Base-by-base conservation (phyloP, 2,888 invertebrate genomes). In the Dryobotodes eremita region DNA sequence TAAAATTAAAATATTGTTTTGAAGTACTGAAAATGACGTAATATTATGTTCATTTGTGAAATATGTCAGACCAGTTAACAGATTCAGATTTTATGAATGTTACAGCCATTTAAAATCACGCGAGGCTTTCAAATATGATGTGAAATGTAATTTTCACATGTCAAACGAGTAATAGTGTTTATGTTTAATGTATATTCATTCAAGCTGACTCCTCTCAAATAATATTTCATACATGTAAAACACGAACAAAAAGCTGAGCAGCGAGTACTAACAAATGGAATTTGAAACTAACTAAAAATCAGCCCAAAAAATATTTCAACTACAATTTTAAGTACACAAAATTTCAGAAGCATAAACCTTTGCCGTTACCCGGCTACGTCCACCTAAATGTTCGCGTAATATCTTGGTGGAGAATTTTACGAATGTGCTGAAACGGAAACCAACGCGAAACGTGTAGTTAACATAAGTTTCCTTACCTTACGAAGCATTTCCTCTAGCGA, bases 401-500 rank as follows among this genome's bases (percentile, higher is more conserved):
- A 84, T 75, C 62, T 68, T 64, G 83, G 71, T 74, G 48, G 69
- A 46, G 68, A 83, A 77, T 80, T 82, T 86, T 36, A 76, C 66
- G 20, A 78, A 82, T 65, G 78, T 81, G 82, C 80, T 82, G 82
- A 81, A 86, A 81, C 76, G 75, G 64, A 80, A 82, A 80, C 81
- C 82, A 82, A 80, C 71, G 53, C 72, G 65, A 79, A 78, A 83
- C 50, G 78, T 80, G 71, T 75, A 79, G 82, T 84, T 82, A 85
- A 83, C 83, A 84, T 86, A 85, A 79, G 77, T 84, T 81, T 71
- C 61, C 94, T 97, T 97, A 98, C 62, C 98, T 98, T 98, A 93
- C 98, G 97, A 93, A 98, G 97, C 98, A 98, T 98, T 96, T 98
- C 98, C 94, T 98, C 98, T 90, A 98, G 97, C 90, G 98, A 98